Base-by-base conservation (phyloP, 2,113 vertebrate species). In the Anthoscopus minutus region DNA sequence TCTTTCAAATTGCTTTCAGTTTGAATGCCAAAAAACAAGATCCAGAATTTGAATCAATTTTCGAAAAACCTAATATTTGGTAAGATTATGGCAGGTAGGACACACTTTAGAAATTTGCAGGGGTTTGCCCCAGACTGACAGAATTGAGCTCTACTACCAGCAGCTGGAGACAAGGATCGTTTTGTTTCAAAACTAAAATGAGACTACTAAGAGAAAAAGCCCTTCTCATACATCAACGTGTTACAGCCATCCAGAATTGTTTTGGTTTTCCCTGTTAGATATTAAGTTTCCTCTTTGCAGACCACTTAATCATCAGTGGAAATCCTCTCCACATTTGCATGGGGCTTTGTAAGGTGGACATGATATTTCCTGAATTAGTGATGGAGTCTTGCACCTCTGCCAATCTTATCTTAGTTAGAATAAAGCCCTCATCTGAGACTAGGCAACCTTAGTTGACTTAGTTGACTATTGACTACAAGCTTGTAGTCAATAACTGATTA, bases 1-100 rank as follows among this genome's bases (percentile, higher is more conserved):
- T 60, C 7, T 62, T 85, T 76, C 44, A 62, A 28, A 5, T 42
- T 67, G 12, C 4, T 89, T 74, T 21, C 14, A 47, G 21, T 7
- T 51, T 79, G 38, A 62, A 78, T n/a, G 23, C 1, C 19, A 78
- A 24, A 31, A 64, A 24, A 51, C 60, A 10, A 25, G 10, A 78
- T n/a, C 1, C 18, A 54, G 22, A 84, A 50, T 54, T 37, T 42
- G 5, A 89, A 60, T 28, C 30, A 33, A 16, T 4, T 62, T 47
- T 44, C 4, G 54, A 54, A 51, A 57, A 0, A 1, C 2, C 10
- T 7, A 53, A 2, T 2, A 57, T 77, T 81, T 33, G 4, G 2
- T 22, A 51, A 6, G 4, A 35, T 38, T 74, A 42, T 15, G 14
- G 44, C 8, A 66, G 21, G 25, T 4, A 33, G 5, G 3, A 21